Evolutionary conservation across 2,113 vertebrate species (phyloP), one percentile per base, ranked within the genome.

Genomic region (Passerina amoena): DNA sequence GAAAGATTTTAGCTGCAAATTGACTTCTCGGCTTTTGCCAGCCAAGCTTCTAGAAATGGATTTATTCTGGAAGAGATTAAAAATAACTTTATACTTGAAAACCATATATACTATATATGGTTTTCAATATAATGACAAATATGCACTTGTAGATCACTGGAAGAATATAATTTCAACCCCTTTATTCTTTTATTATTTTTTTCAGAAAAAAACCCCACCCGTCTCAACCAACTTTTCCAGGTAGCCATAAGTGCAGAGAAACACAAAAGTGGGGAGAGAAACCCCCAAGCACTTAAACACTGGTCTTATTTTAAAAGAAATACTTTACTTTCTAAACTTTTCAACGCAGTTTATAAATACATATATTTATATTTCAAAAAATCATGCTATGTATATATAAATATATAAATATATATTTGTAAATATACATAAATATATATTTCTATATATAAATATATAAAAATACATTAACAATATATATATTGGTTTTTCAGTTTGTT

Each of bases 61-160:
- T 48, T 82, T 93, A 20, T 76, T 87, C 33, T 44, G 79, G 56
- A 61, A 79, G 40, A 70, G 35, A 68, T 72, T 38, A 76, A 90
- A 92, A 83, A 70, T 37, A 66, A 18, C 10, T 63, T 61, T 28
- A 31, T 14, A 5, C 57, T 40, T 54, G n/a, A n/a, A n/a, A n/a
- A n/a, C n/a, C n/a, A n/a, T n/a, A n/a, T n/a, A n/a, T n/a, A n/a
- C n/a, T n/a, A n/a, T n/a, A n/a, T n/a, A n/a, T 40, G 45, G 7
- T 61, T 93, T 93, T 82, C 77, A 79, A 27, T 68, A 33, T 64
- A 51, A 42, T 14, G 11, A 66, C 80, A 82, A 81, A 70, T 81
- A 40, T 5, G 24, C 16, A 28, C 33, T 77, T 73, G 53, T 48
- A 82, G 85, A 73, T 53, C 10, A 17, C 22, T 53, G 48, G 22